A percentile compares a stretch with the other conserved stretches of the same genome.
Evolutionary conservation across 2,113 vertebrate genomes (phyloP).

Genomic region (Neolamprologus falcicula): DNA sequence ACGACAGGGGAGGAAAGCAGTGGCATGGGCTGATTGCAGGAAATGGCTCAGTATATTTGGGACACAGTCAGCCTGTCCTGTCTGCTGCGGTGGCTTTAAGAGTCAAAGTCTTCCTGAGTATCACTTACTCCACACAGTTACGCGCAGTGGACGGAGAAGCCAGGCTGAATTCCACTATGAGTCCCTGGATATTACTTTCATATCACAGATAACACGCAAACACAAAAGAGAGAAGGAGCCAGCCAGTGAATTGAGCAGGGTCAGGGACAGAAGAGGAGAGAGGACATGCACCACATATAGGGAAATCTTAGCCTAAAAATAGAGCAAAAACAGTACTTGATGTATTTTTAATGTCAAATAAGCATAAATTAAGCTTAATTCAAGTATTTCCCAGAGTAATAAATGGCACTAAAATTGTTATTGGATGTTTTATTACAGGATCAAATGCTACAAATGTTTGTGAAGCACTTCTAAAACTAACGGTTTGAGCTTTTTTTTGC

Average conservation of each 20-base stretch:
- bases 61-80: conserved; percentile 36
- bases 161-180: conserved; percentile 50
- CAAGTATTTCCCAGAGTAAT: background rate
- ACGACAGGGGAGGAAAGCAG: background rate
- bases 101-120: conserved; percentile 47
- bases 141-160: conserved; percentile 27
- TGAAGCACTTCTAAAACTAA: background rate
- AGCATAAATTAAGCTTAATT: background rate
- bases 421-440: background rate
- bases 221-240: conserved; percentile 29
- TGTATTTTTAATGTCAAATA: background rate
- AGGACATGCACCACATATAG: background rate
- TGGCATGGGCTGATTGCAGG: conserved; percentile 8
- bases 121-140: conserved; percentile 54
- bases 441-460: background rate
- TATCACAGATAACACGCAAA: conserved; percentile 53
- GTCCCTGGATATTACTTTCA: conserved; percentile 62
- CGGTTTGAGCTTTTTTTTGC: background rate
- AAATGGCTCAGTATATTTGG: conserved; percentile 34
- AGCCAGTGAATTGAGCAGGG: background rate
- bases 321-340: background rate
- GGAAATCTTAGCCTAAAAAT: background rate
- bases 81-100: conserved; percentile 47
- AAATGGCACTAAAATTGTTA: background rate
- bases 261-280: background rate